phyloP scores from a whole-genome alignment of 2,888 invertebrate genomes.

The Trichogramma evanescens region DNA sequence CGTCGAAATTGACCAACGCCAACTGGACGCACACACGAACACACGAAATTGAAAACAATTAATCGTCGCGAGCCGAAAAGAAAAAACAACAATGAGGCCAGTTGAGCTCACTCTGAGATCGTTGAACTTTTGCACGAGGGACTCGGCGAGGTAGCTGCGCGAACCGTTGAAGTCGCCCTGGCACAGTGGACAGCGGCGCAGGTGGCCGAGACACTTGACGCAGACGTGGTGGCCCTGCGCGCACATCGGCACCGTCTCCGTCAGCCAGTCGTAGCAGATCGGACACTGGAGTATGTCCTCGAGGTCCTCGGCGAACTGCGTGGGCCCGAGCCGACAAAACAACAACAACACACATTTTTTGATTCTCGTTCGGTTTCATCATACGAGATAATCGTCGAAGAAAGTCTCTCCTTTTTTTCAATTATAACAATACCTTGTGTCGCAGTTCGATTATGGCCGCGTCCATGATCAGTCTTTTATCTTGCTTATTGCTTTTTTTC shows the following conservation, averaged over 20 bases:
- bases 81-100: not conserved
- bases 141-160: slow-evolving; percentile 54
- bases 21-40: slow-evolving; percentile 15
- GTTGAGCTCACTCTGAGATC: slow-evolving; percentile 33
- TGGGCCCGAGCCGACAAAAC: not conserved
- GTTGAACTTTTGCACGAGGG: slow-evolving; percentile 49
- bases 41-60: not conserved
- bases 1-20: slow-evolving; percentile 5
- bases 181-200: slow-evolving; percentile 52
- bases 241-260: slow-evolving; percentile 52
- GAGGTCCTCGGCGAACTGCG: slow-evolving; percentile 33
- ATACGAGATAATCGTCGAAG: too few relatives aligned
- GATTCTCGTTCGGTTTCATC: too few relatives aligned
- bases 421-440: too few relatives aligned
- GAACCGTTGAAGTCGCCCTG: slow-evolving; percentile 51
- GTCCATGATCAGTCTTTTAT: too few relatives aligned
- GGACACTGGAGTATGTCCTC: slow-evolving; percentile 55
- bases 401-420: too few relatives aligned
- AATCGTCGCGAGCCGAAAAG: not conserved
- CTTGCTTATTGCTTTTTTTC: too few relatives aligned
- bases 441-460: too few relatives aligned
- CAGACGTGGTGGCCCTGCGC: slow-evolving; percentile 56
- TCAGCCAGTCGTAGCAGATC: slow-evolving; percentile 53
- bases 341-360: too few relatives aligned
- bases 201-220: slow-evolving; percentile 48